A percentile compares a stretch with the other conserved stretches of the same genome.
Conservation (phyloP, 2,797 vertebrate species). For the Apogon talboti region DNA sequence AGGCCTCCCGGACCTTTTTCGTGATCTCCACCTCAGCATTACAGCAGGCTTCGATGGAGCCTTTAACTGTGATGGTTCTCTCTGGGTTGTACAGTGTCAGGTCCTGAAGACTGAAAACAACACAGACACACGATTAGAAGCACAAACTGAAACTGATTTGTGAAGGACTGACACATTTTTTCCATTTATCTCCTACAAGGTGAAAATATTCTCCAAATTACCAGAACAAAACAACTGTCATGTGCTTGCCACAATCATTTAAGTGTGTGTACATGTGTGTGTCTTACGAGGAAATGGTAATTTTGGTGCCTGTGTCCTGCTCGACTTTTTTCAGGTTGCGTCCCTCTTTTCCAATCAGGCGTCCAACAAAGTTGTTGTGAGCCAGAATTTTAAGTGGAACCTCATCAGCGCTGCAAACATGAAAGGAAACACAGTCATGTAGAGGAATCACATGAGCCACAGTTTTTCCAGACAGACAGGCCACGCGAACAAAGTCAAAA, state of each 20-base stretch:
- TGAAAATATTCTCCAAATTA: background rate
- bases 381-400: constrained; percentile 95
- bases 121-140: background rate
- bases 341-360: constrained; percentile 95
- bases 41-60: constrained; percentile 90
- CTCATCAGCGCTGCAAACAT: constrained; percentile 86
- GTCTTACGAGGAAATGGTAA: constrained; percentile 96
- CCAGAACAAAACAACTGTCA: background rate
- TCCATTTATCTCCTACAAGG: no score
- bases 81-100: constrained; percentile 95
- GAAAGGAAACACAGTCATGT: background rate
- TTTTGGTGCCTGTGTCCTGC: constrained; percentile 96
- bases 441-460: background rate
- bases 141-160: no score
- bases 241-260: background rate
- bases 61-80: constrained; percentile 93
- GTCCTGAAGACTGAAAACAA: constrained; percentile 88
- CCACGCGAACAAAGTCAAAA: background rate
- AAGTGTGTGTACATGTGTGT: background rate
- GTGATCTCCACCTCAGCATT: constrained; percentile 93
- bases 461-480: no score
- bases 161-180: no score
- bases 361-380: constrained; percentile 96
- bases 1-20: constrained; percentile 95
- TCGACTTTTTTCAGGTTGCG: constrained; percentile 96